Conservation (phyloP, 2,888 invertebrate species). For the Seladonia tumulorum region DNA sequence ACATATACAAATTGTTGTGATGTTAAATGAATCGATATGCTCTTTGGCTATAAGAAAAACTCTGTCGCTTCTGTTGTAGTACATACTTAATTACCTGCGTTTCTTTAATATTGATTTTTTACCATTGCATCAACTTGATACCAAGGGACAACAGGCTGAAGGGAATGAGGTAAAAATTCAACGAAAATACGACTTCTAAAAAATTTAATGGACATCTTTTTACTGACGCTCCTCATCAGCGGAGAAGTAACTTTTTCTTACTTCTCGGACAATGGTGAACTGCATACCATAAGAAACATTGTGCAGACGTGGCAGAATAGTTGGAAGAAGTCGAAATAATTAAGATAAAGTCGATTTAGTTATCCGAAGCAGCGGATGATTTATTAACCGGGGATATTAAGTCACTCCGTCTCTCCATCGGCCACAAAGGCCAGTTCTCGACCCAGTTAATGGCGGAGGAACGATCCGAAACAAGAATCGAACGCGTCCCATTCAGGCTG, state of each 20-base stretch:
- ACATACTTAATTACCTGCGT: no score
- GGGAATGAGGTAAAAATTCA: neutral
- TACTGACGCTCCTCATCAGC: neutral
- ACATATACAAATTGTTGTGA: no score
- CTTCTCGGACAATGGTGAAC: neutral
- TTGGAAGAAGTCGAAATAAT: neutral
- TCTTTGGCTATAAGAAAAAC: no score
- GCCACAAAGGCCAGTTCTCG: neutral
- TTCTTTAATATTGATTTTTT: no score
- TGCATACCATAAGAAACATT: neutral
- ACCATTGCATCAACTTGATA: no score
- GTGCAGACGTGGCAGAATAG: neutral
- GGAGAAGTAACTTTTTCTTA: neutral
- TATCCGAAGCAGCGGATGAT: neutral
- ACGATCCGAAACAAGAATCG: constrained; percentile 17
- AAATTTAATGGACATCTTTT: neutral
- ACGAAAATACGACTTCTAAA: neutral
- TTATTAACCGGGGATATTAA: neutral
- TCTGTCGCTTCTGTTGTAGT: no score
- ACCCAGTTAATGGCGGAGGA: neutral
- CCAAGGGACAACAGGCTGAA: no score
- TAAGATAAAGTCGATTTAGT: neutral
- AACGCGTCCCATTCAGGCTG: constrained; percentile 19
- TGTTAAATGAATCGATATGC: no score
- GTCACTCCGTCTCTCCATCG: neutral